Conservation (phyloP, 2,797 vertebrate species). For the Aphelocoma californica region DNA sequence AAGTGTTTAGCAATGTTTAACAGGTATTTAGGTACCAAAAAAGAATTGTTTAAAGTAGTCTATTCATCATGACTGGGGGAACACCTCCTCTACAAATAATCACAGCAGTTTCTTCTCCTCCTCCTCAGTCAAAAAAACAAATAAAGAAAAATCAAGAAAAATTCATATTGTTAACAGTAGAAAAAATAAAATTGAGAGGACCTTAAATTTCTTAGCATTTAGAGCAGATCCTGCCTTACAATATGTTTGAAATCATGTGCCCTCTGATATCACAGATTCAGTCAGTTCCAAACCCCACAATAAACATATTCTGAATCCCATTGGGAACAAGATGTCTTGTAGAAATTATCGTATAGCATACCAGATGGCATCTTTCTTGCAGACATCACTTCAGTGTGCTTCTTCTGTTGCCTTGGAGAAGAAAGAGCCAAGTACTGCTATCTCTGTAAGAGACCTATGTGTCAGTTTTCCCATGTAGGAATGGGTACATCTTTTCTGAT, state of each 20-base stretch:
- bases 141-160: neutral
- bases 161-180: neutral
- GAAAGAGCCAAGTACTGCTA: neutral
- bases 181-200: neutral
- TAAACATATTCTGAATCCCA: slow-evolving; percentile 40
- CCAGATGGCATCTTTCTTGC: slow-evolving; percentile 59
- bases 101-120: neutral
- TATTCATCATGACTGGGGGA: neutral
- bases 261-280: slow-evolving; percentile 12
- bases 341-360: slow-evolving; percentile 25
- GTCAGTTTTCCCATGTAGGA: neutral
- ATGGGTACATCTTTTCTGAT: neutral
- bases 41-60: neutral
- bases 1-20: neutral
- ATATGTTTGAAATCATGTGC: slow-evolving; percentile 1
- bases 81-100: neutral
- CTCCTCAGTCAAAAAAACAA: neutral
- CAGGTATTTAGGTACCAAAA: neutral
- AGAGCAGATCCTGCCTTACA: slow-evolving; percentile 3
- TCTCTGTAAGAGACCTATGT: neutral
- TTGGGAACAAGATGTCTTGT: slow-evolving; percentile 35
- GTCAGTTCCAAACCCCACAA: neutral
- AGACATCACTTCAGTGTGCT: slow-evolving; percentile 23
- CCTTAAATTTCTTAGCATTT: neutral
- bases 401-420: slow-evolving; percentile 43